Evolutionary conservation across 1,140 invertebrate genomes (phyloP), one percentile per base, ranked within the genome.

Genomic region (Oreohelix idahoensis): DNA sequence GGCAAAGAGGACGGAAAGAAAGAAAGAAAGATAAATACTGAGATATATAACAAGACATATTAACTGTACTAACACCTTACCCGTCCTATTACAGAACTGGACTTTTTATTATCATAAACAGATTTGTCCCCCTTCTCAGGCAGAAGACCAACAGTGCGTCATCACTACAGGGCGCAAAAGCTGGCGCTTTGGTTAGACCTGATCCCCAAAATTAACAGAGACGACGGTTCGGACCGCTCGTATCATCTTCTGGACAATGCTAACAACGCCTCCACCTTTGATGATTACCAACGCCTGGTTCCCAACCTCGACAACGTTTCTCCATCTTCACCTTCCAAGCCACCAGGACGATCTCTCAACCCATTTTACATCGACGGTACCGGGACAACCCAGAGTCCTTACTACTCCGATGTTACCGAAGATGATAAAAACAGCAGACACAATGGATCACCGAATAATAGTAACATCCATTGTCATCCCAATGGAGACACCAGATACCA

Each of bases 151-250:
- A 84, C 81, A 13, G 69, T 97, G 39, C 96, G 98, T 90, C 97
- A 97, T 89, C 98, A 98, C 93, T 99, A 99, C 93, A 95, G 98
- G 86, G 97, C 97, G 10, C 97, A 97, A 93, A 95, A 97, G 79
- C 93, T 99, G 29, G 98, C 97, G 0, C 98, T 99, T 92, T 99
- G 98, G 98, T 92, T 98, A 45, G 97, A 98, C 89, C 94, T 99
- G 32, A 96, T 99, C 63, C 98, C 98, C 8, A 97, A 98, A 91
- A 94, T 99, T 26, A 97, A 99, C 89, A 95, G 96, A 69, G 86
- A 81, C 85, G 96, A 97, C 32, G 96, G 96, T 15, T 94, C 95
- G 66, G 95, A 96, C 0, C 96, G 97, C 92, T 42, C 79, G 13
- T 71, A 84, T 29, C 97, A 98, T 93, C 95, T 97, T 81, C 94